A percentile compares a stretch with the other conserved stretches of the same genome.
phyloP scores from a whole-genome alignment of 1,140 invertebrate species.

The Coptotermes formosanus region DNA sequence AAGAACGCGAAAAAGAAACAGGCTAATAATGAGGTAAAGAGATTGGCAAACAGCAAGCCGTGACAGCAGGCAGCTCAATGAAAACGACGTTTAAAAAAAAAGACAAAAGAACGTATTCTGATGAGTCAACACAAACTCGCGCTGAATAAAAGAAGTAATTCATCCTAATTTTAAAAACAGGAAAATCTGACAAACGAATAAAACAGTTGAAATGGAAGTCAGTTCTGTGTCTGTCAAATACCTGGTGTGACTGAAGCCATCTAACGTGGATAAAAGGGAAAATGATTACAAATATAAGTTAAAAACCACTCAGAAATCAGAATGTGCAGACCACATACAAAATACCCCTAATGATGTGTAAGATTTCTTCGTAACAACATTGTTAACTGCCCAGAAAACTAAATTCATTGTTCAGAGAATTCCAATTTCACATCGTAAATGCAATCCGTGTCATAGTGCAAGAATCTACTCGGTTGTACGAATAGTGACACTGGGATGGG shows the following conservation, averaged over 20 bases:
- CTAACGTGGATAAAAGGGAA: not conserved
- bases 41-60: not conserved
- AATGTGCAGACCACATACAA: not conserved
- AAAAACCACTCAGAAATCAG: not conserved
- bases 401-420: not conserved
- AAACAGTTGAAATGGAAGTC: not conserved
- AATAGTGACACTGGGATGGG: no score
- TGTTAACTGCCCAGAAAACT: not conserved
- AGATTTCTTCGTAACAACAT: not conserved
- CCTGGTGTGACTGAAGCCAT: not conserved
- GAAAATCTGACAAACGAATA: not conserved
- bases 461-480: no score
- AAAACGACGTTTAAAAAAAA: not conserved
- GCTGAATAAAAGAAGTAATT: not conserved
- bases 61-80: not conserved
- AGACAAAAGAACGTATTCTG: not conserved
- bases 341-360: not conserved
- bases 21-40: not conserved
- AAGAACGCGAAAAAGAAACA: not conserved
- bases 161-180: not conserved
- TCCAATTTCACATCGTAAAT: not conserved
- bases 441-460: not conserved
- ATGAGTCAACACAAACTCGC: not conserved
- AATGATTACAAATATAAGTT: not conserved
- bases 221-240: not conserved